Percentiles rank a stretch among this genome's conserved stretches.
Evolutionary conservation across 1,140 invertebrate species (phyloP).

Genomic region (Pollicipes pollicipes): DNA sequence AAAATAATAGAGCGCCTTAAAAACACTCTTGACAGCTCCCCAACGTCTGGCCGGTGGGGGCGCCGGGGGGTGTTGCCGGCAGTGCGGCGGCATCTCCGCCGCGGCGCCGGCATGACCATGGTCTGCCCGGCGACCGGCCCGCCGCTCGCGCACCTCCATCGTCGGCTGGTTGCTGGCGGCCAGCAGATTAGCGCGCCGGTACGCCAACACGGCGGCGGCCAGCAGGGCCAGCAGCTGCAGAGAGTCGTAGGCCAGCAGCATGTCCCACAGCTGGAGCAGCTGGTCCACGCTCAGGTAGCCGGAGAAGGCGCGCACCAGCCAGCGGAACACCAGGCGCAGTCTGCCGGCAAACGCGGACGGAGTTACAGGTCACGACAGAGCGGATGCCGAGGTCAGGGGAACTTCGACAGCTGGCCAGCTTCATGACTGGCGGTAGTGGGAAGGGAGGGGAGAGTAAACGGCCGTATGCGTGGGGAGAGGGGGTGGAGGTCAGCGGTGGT

Average conservation of each 20-base stretch:
- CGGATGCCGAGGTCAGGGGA: too few species aligned
- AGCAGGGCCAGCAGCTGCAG: slow-evolving; percentile 71
- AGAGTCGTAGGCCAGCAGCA: slow-evolving; percentile 77
- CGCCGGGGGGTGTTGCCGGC: neutral
- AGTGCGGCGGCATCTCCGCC: too few species aligned
- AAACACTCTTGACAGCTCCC: too few species aligned
- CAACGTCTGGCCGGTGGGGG: neutral
- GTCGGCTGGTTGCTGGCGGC: slow-evolving; percentile 65
- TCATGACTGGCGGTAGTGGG: too few species aligned
- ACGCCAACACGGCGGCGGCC: slow-evolving; percentile 74
- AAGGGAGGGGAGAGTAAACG: too few species aligned
- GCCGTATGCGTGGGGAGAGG: too few species aligned
- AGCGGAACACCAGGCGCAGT: slow-evolving; percentile 80
- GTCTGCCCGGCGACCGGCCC: too few species aligned
- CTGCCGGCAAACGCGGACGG: slow-evolving; percentile 30
- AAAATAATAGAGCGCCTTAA: too few species aligned
- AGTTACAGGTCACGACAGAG: too few species aligned
- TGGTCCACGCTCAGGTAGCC: slow-evolving; percentile 83
- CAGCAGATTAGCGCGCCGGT: slow-evolving; percentile 77
- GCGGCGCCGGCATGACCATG: too few species aligned
- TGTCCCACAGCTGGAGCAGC: slow-evolving; percentile 75
- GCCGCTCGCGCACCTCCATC: slow-evolving; percentile 48
- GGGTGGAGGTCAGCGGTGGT: too few species aligned
- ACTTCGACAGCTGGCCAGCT: too few species aligned
- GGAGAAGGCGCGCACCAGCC: slow-evolving; percentile 86